Conservation (phyloP, 2,797 vertebrate species). For the Tadarida brasiliensis region DNA sequence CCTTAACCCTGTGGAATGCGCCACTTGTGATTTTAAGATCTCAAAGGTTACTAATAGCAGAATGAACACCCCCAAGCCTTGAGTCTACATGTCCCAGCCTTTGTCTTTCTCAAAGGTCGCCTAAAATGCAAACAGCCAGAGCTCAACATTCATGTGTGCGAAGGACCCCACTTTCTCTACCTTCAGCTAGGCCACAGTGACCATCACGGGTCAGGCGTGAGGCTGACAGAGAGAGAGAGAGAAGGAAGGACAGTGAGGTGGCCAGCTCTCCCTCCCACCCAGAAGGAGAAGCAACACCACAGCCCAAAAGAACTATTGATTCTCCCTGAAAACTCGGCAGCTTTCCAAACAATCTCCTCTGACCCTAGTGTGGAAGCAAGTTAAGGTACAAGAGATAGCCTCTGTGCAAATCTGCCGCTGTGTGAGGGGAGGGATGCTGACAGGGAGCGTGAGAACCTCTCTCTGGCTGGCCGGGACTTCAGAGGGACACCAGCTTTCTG, state of each 20-base stretch:
- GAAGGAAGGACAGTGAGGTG: fast-evolving
- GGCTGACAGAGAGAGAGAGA: fast-evolving
- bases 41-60: neutral
- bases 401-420: neutral
- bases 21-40: too few relatives aligned
- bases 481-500: neutral
- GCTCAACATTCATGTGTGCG: too few relatives aligned
- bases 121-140: neutral
- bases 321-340: neutral
- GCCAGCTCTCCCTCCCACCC: neutral
- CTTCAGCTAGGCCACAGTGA: neutral
- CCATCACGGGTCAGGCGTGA: fast-evolving
- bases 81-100: fast-evolving
- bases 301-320: fast-evolving
- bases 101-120: neutral
- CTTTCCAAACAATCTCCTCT: neutral
- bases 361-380: neutral
- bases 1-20: neutral
- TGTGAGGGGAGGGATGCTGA: neutral
- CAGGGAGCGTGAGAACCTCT: neutral
- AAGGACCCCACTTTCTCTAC: neutral
- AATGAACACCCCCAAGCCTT: neutral
- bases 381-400: neutral
- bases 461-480: neutral
- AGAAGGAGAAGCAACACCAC: neutral